Conservation (phyloP, 2,113 vertebrate species). For the Xyliphius kryptos region DNA sequence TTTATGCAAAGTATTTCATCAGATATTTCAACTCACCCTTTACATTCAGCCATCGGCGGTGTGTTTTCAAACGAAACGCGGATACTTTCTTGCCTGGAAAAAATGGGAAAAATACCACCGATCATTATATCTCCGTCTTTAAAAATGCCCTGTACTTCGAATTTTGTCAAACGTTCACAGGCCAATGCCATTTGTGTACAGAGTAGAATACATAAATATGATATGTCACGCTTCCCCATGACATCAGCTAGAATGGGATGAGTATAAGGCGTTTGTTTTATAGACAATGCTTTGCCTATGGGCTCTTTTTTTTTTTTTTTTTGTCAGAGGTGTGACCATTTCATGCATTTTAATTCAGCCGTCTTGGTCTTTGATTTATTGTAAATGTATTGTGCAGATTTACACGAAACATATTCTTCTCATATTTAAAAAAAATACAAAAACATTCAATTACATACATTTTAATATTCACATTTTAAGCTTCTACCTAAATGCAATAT, state of each 20-base stretch:
- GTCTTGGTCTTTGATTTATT: no score
- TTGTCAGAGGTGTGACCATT: neutral
- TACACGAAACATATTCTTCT: no score
- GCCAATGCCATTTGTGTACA: conserved; percentile 33
- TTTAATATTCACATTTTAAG: no score
- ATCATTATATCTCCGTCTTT: conserved; percentile 64
- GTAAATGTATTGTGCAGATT: no score
- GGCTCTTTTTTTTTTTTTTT: neutral
- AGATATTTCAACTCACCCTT: conserved; percentile 51
- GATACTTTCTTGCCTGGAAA: conserved; percentile 55
- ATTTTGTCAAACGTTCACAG: conserved; percentile 50
- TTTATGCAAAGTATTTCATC: neutral
- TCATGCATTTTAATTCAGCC: no score
- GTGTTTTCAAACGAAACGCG: conserved; percentile 42
- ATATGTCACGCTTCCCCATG: conserved; percentile 17
- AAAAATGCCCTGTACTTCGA: conserved; percentile 52
- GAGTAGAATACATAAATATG: conserved; percentile 25
- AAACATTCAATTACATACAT: no score
- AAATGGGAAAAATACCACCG: conserved; percentile 67
- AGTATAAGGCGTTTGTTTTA: conserved; percentile 12
- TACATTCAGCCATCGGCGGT: conserved; percentile 48
- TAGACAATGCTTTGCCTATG: neutral
- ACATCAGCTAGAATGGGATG: neutral
- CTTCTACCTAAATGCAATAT: no score
- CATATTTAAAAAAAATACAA: no score